Evolutionary conservation across 2,113 vertebrate genomes (phyloP).

Genomic region (Morone chrysops): DNA sequence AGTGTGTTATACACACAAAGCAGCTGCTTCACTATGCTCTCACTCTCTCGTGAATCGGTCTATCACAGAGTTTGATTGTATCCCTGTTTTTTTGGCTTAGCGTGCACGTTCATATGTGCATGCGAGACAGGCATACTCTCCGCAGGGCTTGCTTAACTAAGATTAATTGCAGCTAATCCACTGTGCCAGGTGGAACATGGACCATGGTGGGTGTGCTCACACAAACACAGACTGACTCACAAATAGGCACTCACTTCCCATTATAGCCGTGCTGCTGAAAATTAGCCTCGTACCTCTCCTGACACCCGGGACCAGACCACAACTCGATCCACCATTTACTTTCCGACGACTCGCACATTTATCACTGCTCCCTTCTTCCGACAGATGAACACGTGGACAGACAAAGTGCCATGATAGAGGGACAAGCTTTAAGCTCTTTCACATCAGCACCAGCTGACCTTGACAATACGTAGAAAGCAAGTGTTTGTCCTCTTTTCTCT

Average conservation of each 20-base stretch:
- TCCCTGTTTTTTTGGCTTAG: conserved; percentile 10
- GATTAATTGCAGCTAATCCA: conserved; percentile 83
- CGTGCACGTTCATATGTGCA: conserved; percentile 23
- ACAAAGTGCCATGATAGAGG: conserved; percentile 50
- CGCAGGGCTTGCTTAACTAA: conserved; percentile 77
- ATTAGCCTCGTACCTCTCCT: conserved; percentile 74
- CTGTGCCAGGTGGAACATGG: conserved; percentile 81
- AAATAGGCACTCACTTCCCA: conserved; percentile 69
- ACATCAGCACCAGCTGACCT: conserved; percentile 62
- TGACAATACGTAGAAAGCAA: conserved; percentile 12
- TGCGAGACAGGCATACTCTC: conserved; percentile 56
- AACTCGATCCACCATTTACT: conserved; percentile 80
- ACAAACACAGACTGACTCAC: conserved; percentile 57
- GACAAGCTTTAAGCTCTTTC: conserved; percentile 47
- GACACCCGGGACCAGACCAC: conserved; percentile 70
- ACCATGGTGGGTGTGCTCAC: conserved; percentile 40
- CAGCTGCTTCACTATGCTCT: conserved; percentile 43
- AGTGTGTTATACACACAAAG: conserved; percentile 53
- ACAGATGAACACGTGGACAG: conserved; percentile 49
- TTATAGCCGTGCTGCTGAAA: conserved; percentile 73
- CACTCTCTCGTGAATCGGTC: conserved; percentile 13
- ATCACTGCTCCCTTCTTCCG: conserved; percentile 66
- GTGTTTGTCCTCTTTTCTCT: conserved; percentile 45
- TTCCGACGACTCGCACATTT: conserved; percentile 69
- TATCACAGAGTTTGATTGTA: conserved; percentile 39